Percentiles rank a stretch among this genome's conserved stretches.
phyloP scores from a whole-genome alignment of 64 coral and sea anemone genomes.

The Stichodactyla mertensii region DNA sequence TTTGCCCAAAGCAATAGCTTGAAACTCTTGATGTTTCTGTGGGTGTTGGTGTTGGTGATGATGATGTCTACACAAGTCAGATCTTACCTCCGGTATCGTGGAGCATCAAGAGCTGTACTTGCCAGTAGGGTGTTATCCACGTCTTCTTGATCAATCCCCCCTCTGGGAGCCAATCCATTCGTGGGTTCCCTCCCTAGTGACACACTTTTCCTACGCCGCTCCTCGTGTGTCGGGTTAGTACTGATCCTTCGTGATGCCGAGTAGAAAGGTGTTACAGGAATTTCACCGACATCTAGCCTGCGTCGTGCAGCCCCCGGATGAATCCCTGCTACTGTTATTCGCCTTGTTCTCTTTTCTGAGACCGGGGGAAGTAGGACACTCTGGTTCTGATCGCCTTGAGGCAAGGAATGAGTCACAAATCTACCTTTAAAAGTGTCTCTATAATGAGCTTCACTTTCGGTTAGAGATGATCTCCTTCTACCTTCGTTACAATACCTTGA shows the following conservation, averaged over 20 bases:
- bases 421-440: not conserved
- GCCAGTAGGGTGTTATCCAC: conserved; percentile 3
- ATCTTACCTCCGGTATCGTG: not conserved
- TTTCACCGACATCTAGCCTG: not conserved
- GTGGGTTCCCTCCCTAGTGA: conserved; percentile 5
- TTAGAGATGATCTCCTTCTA: not conserved
- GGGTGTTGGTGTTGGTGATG: not conserved
- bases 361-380: not conserved
- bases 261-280: not conserved
- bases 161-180: not conserved
- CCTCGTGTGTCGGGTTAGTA: not conserved
- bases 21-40: not conserved
- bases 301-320: not conserved
- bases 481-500: not conserved
- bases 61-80: not conserved
- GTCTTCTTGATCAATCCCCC: conserved; percentile 5
- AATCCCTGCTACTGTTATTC: not conserved
- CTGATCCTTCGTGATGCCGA: not conserved
- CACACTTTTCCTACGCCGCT: not conserved
- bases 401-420: not conserved
- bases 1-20: not conserved
- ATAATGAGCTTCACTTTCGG: not conserved
- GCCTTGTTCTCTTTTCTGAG: not conserved
- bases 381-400: not conserved
- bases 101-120: not conserved